Evolutionary conservation across 2,888 invertebrate species (phyloP), one percentile per base, ranked within the genome.

Genomic region (Brachynemurus nebulosus): DNA sequence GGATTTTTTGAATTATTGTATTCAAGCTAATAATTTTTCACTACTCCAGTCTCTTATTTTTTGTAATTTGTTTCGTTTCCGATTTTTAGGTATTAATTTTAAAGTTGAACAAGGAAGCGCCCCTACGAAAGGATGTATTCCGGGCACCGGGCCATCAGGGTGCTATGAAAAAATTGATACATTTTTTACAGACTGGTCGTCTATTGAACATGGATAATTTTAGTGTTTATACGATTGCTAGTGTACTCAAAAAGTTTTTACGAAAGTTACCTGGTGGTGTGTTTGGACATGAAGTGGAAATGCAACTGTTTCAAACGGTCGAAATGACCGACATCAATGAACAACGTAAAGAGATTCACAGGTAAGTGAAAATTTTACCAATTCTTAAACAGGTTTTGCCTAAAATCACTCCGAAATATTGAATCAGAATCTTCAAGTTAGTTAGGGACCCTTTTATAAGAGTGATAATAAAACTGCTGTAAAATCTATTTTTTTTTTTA

Each of bases 161-260:
- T 16, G 88, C 88, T 52, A 90, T 90, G 88, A 91, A 91, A 64
- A 90, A 90, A 62, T 71, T 91, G 30, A 86, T 88, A 55, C 90
- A 90, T 60, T 91, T 91, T 63, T 72, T 91, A 52, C 89, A 90
- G 66, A 82, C 86, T 47, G 91, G 91, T 33, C 75, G 90, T 42
- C 70, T 91, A 53, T 88, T 91, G 46, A 91, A 91, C 66, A 88
- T 91, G 59, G 90, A 90, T 62, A 91, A 92, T 64, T 93, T 90
- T 65, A 91, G 90, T 50, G 92, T 96, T 49, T 95, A 96, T 67
- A 97, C 97, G 19, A 92, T 97, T 58, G 96, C 97, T 46, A 95
- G 95, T 66, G 96, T 97, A 48, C 73, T 97, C 50, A 97, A 97
- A 72, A 96, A 95, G 69, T 97, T 97, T 69, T 75, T 97, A 45